These are phyloP conservation scores for Andrena haemorrhoa DNA, from an alignment of 2,888 invertebrate species.

Conservation along the genomic window DNA sequence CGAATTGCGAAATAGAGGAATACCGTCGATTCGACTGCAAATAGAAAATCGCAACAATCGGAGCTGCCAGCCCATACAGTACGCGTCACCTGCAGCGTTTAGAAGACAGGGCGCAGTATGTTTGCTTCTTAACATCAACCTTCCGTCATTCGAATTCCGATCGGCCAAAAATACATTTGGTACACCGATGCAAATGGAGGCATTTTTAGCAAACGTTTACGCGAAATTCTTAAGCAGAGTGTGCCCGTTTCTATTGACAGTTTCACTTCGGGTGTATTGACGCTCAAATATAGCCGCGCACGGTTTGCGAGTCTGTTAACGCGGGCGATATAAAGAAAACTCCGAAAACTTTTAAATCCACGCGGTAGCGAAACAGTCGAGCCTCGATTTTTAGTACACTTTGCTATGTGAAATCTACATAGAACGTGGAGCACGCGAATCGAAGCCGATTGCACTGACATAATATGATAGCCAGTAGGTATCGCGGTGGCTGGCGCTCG, in stretches of 20 bases:
- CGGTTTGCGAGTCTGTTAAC: neutral
- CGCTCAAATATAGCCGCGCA: neutral
- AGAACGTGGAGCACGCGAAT: neutral
- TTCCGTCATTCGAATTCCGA: neutral
- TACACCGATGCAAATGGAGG: neutral
- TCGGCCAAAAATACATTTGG: neutral
- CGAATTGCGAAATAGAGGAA: constrained; percentile 56
- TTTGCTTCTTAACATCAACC: too few relatives aligned
- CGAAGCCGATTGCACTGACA: constrained; percentile 25
- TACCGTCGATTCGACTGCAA: constrained; percentile 61
- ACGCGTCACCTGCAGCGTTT: neutral
- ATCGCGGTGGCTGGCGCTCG: neutral
- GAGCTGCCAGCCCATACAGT: neutral
- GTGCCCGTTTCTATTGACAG: constrained; percentile 13
- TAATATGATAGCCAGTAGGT: constrained; percentile 19
- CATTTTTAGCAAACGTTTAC: neutral
- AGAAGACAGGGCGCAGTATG: neutral
- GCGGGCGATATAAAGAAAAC: neutral
- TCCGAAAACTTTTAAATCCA: neutral
- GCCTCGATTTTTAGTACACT: too few relatives aligned
- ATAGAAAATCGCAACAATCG: constrained; percentile 64
- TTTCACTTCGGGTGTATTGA: constrained; percentile 1
- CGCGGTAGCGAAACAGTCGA: too few relatives aligned
- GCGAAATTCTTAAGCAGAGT: constrained; percentile 1
- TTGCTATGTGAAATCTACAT: neutral